phyloP scores from a whole-genome alignment of 2,113 vertebrate genomes.

The Hippocampus comes region DNA sequence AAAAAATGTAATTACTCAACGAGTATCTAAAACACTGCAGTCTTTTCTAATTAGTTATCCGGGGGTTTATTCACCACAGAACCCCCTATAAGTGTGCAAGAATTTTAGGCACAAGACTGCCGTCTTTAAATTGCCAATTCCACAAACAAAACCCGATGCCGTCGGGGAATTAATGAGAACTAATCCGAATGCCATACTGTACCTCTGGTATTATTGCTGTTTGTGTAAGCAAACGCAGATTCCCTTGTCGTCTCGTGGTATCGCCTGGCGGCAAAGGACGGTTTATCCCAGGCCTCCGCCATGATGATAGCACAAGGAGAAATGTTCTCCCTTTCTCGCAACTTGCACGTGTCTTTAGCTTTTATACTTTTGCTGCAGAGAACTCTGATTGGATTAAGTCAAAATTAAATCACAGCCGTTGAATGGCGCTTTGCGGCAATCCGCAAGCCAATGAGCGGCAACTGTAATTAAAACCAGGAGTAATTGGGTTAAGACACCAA shows the following conservation, averaged over 20 bases:
- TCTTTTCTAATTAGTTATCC: not conserved
- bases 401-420: slow-evolving; percentile 26
- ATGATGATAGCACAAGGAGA: slow-evolving; percentile 55
- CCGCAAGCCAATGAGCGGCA: slow-evolving; percentile 18
- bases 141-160: not conserved
- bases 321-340: slow-evolving; percentile 14
- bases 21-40: not conserved
- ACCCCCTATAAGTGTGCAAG: not conserved
- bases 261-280: slow-evolving; percentile 67
- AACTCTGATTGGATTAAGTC: slow-evolving; percentile 51
- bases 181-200: slow-evolving; percentile 18
- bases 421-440: slow-evolving; percentile 10
- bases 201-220: slow-evolving; percentile 83
- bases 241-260: slow-evolving; percentile 71
- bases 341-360: slow-evolving; percentile 38
- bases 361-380: slow-evolving; percentile 50
- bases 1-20: not conserved
- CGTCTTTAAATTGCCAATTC: not conserved
- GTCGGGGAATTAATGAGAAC: not conserved
- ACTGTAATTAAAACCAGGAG: slow-evolving; percentile 47
- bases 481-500: slow-evolving; percentile 50
- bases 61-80: not conserved
- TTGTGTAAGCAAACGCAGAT: slow-evolving; percentile 76
- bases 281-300: slow-evolving; percentile 75
- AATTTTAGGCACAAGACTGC: not conserved